Evolutionary conservation across 2,113 vertebrate species (phyloP).

Genomic region (Channa maculata): DNA sequence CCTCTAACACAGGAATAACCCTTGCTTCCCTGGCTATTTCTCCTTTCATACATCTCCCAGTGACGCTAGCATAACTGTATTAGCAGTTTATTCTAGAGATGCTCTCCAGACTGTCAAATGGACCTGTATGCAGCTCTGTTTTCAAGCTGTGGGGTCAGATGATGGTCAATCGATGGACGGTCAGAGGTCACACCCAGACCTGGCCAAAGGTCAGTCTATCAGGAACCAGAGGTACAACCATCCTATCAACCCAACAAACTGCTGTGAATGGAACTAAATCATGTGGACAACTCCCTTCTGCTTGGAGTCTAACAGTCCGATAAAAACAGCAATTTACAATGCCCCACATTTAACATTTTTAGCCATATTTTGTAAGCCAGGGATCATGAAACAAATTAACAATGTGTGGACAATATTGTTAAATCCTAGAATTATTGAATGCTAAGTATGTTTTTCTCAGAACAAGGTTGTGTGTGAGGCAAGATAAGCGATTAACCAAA

Average conservation of each 20-base stretch:
- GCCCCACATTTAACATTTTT: slow-evolving; percentile 1
- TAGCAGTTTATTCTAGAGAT: slow-evolving; percentile 89
- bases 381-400: slow-evolving; percentile 22
- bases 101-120: slow-evolving; percentile 78
- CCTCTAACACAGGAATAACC: slow-evolving; percentile 88
- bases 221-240: slow-evolving; percentile 52
- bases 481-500: slow-evolving; percentile 42
- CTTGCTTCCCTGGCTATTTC: slow-evolving; percentile 86
- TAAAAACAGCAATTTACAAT: slow-evolving; percentile 22
- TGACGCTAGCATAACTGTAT: slow-evolving; percentile 90
- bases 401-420: not conserved
- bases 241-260: slow-evolving; percentile 56
- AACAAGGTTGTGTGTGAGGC: slow-evolving; percentile 14
- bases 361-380: slow-evolving; percentile 3
- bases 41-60: slow-evolving; percentile 90
- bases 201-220: slow-evolving; percentile 73
- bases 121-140: slow-evolving; percentile 51
- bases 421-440: not conserved
- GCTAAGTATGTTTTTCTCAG: slow-evolving; percentile 20
- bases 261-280: slow-evolving; percentile 59
- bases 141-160: slow-evolving; percentile 79
- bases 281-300: slow-evolving; percentile 36
- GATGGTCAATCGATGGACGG: slow-evolving; percentile 84
- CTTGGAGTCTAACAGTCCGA: slow-evolving; percentile 23
- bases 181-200: slow-evolving; percentile 72